Evolutionary conservation across 2,797 vertebrate genomes (phyloP).

Genomic region (Sebastes cheni): DNA sequence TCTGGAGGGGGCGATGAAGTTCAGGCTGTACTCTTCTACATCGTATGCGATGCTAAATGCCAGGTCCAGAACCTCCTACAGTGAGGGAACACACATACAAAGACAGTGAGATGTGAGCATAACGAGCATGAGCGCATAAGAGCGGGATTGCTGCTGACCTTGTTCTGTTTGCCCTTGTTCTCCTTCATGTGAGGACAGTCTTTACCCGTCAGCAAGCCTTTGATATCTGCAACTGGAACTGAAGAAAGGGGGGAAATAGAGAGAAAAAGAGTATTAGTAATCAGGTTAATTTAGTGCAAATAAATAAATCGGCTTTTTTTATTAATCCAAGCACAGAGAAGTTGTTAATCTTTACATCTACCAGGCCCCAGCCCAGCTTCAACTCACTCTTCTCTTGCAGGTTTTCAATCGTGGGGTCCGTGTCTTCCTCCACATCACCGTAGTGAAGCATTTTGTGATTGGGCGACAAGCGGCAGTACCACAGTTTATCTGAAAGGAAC

Average conservation of each 20-base stretch:
- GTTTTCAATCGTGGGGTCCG: constrained; percentile 85
- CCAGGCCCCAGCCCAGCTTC: not conserved
- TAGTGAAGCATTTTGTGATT: constrained; percentile 98
- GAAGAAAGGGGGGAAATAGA: not conserved
- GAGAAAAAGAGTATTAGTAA: not conserved
- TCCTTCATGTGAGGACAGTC: constrained; percentile 96
- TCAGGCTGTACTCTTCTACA: constrained; percentile 88
- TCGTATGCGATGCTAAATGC: constrained; percentile 94
- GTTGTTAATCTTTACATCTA: not conserved
- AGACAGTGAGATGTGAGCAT: not conserved
- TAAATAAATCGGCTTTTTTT: not conserved
- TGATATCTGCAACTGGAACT: constrained; percentile 96
- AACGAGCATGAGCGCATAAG: fast-evolving
- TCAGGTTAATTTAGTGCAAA: fast-evolving
- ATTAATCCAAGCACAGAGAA: not conserved
- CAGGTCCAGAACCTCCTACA: constrained; percentile 91
- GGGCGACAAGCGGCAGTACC: constrained; percentile 96
- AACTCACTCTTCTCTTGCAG: constrained; percentile 92
- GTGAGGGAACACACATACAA: not conserved
- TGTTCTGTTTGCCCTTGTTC: constrained; percentile 95
- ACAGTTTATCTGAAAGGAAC: constrained; percentile 89
- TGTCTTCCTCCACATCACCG: constrained; percentile 90
- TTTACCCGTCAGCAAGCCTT: constrained; percentile 90
- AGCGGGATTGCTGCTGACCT: constrained; percentile 78
- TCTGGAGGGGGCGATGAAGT: constrained; percentile 93